Evolutionary conservation across 2,888 invertebrate species (phyloP), one percentile per base, ranked within the genome.

Genomic region (Linnaemya vulpina): DNA sequence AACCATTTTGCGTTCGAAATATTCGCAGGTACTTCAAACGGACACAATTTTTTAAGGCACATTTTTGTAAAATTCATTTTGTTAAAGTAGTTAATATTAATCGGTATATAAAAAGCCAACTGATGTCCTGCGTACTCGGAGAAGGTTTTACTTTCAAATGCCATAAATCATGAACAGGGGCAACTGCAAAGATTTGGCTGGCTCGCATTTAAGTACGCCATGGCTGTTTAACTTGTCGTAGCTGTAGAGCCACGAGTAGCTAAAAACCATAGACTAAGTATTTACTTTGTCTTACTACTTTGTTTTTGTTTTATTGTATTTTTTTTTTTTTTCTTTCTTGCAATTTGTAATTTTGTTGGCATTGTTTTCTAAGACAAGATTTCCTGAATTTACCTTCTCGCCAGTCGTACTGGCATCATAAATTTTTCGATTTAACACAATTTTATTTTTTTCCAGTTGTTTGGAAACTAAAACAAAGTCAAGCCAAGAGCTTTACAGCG

Each of bases 361-460:
- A 89, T 90, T 90, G 91, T 91, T 90, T 90, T 90, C 89, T 87
- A 87, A 89, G 89, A 90, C 90, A 89, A 88, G 88, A 87, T 88
- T 88, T 90, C 89, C 90, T 89, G 90, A 88, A 83, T 79, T 86
- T 86, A 87, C 88, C 87, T 87, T 86, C 87, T 83, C 76, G 83
- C 86, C 82, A 71, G 81, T 70, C 81, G 74, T 78, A 75, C 78
- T 85, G 85, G 85, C 85, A 78, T 85, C 85, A 85, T 85, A 85
- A 82, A 85, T 85, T 85, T 85, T 78, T 75, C 73, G 81, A 71
- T 70, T 85, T 84, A 80, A 68, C 76, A 81, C 73, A 84, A 60
- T 75, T 85, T 85, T 65, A 8, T 79, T 58, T 60, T 73, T n/a
- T 62, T 62, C 17, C 53, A 25, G 25, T 67, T 78, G 62, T 40